phyloP scores from a whole-genome alignment of 1,140 invertebrate genomes.

The Alviniconcha marisindica region DNA sequence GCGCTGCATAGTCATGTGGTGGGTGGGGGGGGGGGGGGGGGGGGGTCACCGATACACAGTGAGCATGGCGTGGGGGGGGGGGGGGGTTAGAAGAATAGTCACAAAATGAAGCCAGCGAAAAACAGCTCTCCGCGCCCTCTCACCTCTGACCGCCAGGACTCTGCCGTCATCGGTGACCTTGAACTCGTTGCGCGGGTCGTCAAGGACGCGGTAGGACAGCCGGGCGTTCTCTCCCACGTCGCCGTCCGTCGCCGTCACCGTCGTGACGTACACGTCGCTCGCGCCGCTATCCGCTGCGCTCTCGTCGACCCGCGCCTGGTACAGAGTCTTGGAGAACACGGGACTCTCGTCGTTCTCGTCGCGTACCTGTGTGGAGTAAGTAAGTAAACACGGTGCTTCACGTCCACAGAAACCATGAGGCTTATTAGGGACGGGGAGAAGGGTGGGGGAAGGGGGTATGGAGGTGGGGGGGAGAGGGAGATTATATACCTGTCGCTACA shows the following conservation, averaged over 20 bases:
- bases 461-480: too few species aligned
- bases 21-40: too few species aligned
- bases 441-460: too few species aligned
- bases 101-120: too few species aligned
- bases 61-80: too few species aligned
- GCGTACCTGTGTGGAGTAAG: conserved; percentile 93
- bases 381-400: conserved; percentile 57
- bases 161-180: conserved; percentile 54
- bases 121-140: too few species aligned
- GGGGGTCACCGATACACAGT: too few species aligned
- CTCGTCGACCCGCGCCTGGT: conserved; percentile 79
- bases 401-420: too few species aligned
- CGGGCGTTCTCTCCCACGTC: conserved; percentile 91
- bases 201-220: conserved; percentile 65
- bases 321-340: conserved; percentile 86
- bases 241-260: conserved; percentile 88
- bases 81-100: too few species aligned
- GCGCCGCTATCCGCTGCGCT: conserved; percentile 88
- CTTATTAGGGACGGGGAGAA: too few species aligned
- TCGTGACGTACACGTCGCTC: conserved; percentile 46
- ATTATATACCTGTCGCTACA: too few species aligned
- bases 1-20: too few species aligned
- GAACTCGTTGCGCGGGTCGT: conserved; percentile 78
- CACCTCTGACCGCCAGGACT: conserved; percentile 47
- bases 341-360: conserved; percentile 96